Conservation (phyloP, 2,113 vertebrate species). For the Tachycineta bicolor region DNA sequence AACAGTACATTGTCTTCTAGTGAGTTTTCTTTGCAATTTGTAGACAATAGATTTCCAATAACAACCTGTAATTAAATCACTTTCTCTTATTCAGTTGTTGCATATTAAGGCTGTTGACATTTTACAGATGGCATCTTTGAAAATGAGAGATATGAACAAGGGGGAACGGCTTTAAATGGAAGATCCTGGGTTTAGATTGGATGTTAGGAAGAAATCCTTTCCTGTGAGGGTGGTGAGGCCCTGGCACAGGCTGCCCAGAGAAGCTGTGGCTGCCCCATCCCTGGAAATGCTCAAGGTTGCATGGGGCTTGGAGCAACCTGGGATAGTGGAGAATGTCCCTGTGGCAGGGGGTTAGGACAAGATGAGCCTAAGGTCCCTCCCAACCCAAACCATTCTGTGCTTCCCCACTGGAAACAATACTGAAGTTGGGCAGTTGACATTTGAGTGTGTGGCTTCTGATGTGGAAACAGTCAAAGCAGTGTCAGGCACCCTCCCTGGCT, state of each 20-base stretch:
- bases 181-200: not conserved
- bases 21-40: slow-evolving; percentile 71
- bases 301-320: not conserved
- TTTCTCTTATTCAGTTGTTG: slow-evolving; percentile 60
- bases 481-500: not conserved
- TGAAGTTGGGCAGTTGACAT: not conserved
- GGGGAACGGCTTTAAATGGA: not conserved
- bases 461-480: not conserved
- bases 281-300: not conserved
- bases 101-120: not conserved
- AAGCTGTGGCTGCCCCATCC: not conserved
- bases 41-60: slow-evolving; percentile 73
- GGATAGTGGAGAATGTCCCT: fast-evolving
- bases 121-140: slow-evolving; percentile 52
- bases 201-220: not conserved
- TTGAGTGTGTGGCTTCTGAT: fast-evolving
- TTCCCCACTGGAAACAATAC: not conserved
- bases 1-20: slow-evolving; percentile 1
- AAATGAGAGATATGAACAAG: slow-evolving; percentile 30
- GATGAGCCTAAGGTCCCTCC: not conserved
- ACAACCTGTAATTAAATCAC: slow-evolving; percentile 73
- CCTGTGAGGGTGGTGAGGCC: not conserved
- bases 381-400: not conserved
- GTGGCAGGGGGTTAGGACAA: not conserved
- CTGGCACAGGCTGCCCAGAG: not conserved